phyloP scores from a whole-genome alignment of 2,797 vertebrate species.

The Pipistrellus kuhlii region DNA sequence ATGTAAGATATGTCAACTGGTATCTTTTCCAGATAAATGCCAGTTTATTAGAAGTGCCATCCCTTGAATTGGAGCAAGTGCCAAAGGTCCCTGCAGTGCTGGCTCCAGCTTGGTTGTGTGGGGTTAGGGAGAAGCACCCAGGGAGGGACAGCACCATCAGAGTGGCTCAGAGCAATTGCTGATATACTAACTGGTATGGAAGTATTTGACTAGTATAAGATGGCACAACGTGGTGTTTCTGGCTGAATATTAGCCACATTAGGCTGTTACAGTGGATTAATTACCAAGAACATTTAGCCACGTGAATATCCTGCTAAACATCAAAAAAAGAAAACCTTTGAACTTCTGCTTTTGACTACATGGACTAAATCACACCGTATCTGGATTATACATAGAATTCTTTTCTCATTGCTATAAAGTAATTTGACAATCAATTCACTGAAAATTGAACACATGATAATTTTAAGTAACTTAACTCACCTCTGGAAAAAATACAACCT shows the following conservation, averaged over 20 bases:
- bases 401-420: not conserved
- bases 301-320: not conserved
- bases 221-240: not conserved
- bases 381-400: not conserved
- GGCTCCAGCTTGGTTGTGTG: not conserved
- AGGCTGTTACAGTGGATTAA: not conserved
- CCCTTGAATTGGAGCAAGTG: not conserved
- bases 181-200: not conserved
- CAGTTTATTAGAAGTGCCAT: not conserved
- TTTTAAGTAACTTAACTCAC: not conserved
- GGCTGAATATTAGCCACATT: not conserved
- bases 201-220: not conserved
- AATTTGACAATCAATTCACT: not conserved
- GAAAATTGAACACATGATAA: not conserved
- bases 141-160: not conserved
- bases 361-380: not conserved
- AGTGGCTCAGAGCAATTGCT: not conserved
- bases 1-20: not conserved
- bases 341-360: not conserved
- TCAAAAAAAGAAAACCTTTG: not conserved
- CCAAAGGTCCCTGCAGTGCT: not conserved
- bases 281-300: not conserved
- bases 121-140: not conserved
- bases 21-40: conserved; percentile 24
- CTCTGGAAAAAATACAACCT: not conserved